phyloP scores from a whole-genome alignment of 2,888 invertebrate species.

The Heliconius ethilla region DNA sequence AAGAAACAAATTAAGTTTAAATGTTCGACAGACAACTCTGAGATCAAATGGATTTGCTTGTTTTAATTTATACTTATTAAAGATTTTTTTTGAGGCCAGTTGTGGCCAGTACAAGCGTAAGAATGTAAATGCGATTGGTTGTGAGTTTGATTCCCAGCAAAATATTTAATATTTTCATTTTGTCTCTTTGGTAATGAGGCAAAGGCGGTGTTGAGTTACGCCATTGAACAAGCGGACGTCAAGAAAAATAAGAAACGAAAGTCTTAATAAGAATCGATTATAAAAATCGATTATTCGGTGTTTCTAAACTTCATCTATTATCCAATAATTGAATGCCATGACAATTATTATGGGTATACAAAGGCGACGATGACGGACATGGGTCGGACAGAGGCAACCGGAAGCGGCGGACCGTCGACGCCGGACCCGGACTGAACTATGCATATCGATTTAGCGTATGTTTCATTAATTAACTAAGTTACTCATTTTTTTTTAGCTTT shows the following conservation, averaged over 20 bases:
- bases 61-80: too few species aligned
- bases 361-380: conserved; percentile 62
- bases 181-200: too few species aligned
- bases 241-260: too few species aligned
- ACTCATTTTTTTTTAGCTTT: background rate
- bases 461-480: conserved; percentile 8
- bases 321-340: conserved; percentile 40
- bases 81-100: too few species aligned
- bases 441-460: conserved; percentile 47
- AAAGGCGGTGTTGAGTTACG: too few species aligned
- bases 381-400: conserved; percentile 56
- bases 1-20: background rate
- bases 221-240: too few species aligned
- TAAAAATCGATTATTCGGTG: conserved; percentile 8
- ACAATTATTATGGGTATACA: conserved; percentile 41
- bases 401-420: conserved; percentile 68
- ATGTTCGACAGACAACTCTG: background rate
- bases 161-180: too few species aligned
- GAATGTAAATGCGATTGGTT: too few species aligned
- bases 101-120: too few species aligned
- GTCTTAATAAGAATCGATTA: background rate
- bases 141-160: too few species aligned
- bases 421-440: conserved; percentile 54
- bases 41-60: background rate
- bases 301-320: conserved; percentile 23